phyloP scores from a whole-genome alignment of 2,797 vertebrate genomes.

The Aulostomus chinensis region DNA sequence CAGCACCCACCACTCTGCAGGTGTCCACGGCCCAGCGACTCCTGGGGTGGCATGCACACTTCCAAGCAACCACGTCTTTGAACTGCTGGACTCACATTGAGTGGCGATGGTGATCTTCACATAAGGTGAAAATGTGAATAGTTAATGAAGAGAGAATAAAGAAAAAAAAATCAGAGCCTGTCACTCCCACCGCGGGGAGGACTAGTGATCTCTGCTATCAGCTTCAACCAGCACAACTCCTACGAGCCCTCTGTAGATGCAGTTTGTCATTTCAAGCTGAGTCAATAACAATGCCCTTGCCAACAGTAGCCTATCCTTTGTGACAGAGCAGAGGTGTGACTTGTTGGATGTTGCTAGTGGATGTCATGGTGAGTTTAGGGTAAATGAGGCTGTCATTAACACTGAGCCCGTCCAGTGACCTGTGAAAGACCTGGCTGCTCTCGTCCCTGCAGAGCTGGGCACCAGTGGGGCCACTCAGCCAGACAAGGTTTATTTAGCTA shows the following conservation, averaged over 20 bases:
- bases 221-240: conserved; percentile 65
- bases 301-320: conserved; percentile 39
- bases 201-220: conserved; percentile 72
- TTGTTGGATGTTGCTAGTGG: conserved; percentile 43
- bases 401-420: conserved; percentile 52
- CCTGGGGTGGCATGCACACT: conserved; percentile 67
- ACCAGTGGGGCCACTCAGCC: conserved; percentile 53
- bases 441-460: conserved; percentile 20
- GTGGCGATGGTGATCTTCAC: conserved; percentile 74
- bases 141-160: conserved; percentile 70
- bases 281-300: conserved; percentile 51
- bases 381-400: conserved; percentile 59
- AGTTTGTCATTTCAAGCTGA: conserved; percentile 68
- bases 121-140: conserved; percentile 77
- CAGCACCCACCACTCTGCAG: conserved; percentile 72
- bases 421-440: conserved; percentile 56
- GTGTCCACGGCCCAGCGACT: conserved; percentile 59
- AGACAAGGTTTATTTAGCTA: conserved; percentile 78
- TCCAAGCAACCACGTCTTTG: conserved; percentile 71
- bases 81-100: conserved; percentile 69
- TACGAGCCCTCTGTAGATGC: conserved; percentile 32
- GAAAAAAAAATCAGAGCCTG: conserved; percentile 48
- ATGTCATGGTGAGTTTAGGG: conserved; percentile 40
- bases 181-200: conserved; percentile 60
- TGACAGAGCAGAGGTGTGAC: conserved; percentile 48